These are phyloP conservation scores for Nycticebus coucang DNA, from an alignment of 2,113 vertebrate genomes.

Conservation along the genomic window DNA sequence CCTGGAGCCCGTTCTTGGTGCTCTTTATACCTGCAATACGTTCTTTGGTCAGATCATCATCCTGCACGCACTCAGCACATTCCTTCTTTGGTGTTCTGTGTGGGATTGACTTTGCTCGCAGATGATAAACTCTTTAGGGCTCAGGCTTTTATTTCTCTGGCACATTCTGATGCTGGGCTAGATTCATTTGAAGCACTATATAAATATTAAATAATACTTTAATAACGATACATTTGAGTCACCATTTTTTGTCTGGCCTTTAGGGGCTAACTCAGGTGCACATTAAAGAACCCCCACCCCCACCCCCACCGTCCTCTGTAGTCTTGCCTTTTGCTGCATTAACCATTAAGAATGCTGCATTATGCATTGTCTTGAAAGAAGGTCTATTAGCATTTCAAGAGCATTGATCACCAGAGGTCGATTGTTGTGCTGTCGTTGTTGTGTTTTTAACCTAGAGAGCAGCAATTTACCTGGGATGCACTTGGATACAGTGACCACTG, in stretches of 20 bases:
- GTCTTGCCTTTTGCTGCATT: neutral
- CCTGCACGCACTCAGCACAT: neutral
- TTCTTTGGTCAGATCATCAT: neutral
- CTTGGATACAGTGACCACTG: conserved; percentile 92
- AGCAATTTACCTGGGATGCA: conserved; percentile 82
- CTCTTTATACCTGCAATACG: fast-evolving
- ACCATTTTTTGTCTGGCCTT: conserved; percentile 48
- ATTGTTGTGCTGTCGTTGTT: neutral
- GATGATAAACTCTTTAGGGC: conserved; percentile 10
- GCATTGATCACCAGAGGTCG: neutral
- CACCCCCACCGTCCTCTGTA: neutral
- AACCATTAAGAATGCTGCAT: conserved; percentile 12
- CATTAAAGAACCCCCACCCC: neutral
- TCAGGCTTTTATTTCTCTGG: conserved; percentile 53
- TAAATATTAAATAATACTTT: conserved; percentile 69
- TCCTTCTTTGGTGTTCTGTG: neutral
- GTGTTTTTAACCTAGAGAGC: conserved; percentile 80
- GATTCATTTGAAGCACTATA: conserved; percentile 42
- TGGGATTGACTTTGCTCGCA: neutral
- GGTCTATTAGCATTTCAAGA: conserved; percentile 37
- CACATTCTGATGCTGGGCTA: conserved; percentile 3
- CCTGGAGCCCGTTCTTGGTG: conserved; percentile 8
- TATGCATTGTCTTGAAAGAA: neutral
- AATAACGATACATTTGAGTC: conserved; percentile 62
- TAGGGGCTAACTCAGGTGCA: neutral